A percentile compares a stretch with the other conserved stretches of the same genome.
Conservation (phyloP, 2,888 invertebrate genomes). For the Crossocerus cetratus region DNA sequence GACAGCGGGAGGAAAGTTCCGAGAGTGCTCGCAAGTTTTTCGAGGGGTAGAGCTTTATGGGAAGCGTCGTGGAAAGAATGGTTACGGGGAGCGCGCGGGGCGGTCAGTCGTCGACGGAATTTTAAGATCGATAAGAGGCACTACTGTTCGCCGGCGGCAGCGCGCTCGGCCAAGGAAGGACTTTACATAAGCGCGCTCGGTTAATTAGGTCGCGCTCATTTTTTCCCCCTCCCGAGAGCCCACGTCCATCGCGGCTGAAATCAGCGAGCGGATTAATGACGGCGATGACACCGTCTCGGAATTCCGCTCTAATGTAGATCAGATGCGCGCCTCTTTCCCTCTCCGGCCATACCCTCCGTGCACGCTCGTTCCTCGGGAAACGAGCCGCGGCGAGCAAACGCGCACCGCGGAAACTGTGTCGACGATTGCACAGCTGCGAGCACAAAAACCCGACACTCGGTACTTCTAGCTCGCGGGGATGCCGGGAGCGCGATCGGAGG, state of each 20-base stretch:
- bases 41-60: background rate
- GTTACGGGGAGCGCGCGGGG: no score
- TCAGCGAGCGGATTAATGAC: constrained; percentile 13
- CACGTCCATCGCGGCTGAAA: constrained; percentile 28
- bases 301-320: constrained; percentile 9
- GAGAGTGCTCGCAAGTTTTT: constrained; percentile 2
- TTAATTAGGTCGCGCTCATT: constrained; percentile 47
- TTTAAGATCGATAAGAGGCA: constrained; percentile 27
- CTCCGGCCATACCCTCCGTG: no score
- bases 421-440: background rate
- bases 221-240: constrained; percentile 27
- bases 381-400: background rate
- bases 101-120: no score
- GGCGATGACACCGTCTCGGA: background rate
- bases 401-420: background rate
- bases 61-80: no score
- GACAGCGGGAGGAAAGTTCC: background rate
- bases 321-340: background rate
- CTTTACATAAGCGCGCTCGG: constrained; percentile 33
- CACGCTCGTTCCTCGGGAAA: no score
- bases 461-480: background rate
- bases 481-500: background rate
- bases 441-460: background rate
- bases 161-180: constrained; percentile 10
- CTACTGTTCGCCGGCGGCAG: constrained; percentile 18